phyloP scores from a whole-genome alignment of 2,113 vertebrate species.

The Sylvicapra grimmia region DNA sequence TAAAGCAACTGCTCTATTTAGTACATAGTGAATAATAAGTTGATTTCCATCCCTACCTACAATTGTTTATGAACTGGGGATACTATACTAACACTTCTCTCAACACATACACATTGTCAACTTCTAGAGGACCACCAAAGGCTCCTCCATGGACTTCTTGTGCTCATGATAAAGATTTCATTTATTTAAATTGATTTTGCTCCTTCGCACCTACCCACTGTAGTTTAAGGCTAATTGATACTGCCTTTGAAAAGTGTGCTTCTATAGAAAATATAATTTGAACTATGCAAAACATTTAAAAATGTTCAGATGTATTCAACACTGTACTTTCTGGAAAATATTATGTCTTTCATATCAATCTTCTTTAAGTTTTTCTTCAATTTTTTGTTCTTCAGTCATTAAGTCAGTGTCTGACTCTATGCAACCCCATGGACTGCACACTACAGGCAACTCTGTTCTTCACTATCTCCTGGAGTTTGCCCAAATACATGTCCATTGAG shows the following conservation, averaged over 20 bases:
- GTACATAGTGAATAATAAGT: not conserved
- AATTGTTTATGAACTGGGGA: not conserved
- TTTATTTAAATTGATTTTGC: not conserved
- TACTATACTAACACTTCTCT: not conserved
- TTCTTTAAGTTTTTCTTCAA: not conserved
- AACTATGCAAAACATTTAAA: not conserved
- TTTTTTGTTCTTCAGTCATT: not conserved
- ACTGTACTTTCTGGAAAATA: not conserved
- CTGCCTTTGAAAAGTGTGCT: not conserved
- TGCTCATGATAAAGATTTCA: not conserved
- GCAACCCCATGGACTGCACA: too few relatives aligned
- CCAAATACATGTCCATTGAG: too few relatives aligned
- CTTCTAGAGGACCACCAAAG: not conserved
- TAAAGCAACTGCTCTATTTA: not conserved
- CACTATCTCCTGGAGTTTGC: too few relatives aligned
- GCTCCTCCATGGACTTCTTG: not conserved
- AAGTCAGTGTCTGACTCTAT: not conserved
- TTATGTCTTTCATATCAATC: not conserved
- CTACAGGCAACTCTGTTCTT: too few relatives aligned
- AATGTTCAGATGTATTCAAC: not conserved
- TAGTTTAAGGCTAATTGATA: not conserved
- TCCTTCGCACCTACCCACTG: rapidly evolving
- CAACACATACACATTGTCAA: not conserved
- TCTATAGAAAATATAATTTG: not conserved
- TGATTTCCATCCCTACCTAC: not conserved